Base-by-base conservation (phyloP, 2,797 vertebrate species). In the Furcifer pardalis region DNA sequence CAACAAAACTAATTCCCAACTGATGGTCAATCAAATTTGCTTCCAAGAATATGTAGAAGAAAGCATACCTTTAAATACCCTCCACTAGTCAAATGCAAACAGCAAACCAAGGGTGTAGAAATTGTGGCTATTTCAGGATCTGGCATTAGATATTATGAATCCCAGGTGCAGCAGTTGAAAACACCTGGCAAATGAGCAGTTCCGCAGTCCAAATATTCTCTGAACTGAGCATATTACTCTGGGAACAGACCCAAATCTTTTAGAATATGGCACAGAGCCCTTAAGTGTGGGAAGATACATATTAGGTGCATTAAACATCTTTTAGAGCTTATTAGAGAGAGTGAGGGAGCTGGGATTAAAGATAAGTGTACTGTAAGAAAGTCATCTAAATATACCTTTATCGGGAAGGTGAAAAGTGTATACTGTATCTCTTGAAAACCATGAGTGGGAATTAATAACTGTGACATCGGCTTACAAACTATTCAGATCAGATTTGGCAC, bases 241-340 rank as follows among this genome's bases (percentile, higher is more conserved):
- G 66, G 52, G 52, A 86, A 79, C 9, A 84, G 75, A 37, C 81
- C 65, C 59, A 91, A 84, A 32, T 63, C 15, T 84, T 90, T 90
- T 65, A 81, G 65, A 91, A 84, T 84, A 81, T 44, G 35, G 35
- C 56, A 87, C 59, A 2, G 35, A 89, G 82, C 73, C 44, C 86
- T 82, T 82, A 90, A 81, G 74, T 77, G 65, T 82, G 35, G 63
- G 89, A 89, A 82, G 65, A 90, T 78, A 63, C 49, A 76, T 77
- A 87, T 30, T 91, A 19, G 49, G 25, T 80, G 87, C 66, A 84
- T 84, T 83, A 91, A 83, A 75, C 77, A 81, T 88, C 87, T 91
- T 92, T 77, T 79, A 85, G 56, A 86, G 40, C 86, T 92, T 85
- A 46, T 89, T 87, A 88, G 59, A 46, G 74, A 86, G 86, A 91